Evolutionary conservation across 2,888 invertebrate species (phyloP).

Genomic region (Ornithoptera alexandrae): DNA sequence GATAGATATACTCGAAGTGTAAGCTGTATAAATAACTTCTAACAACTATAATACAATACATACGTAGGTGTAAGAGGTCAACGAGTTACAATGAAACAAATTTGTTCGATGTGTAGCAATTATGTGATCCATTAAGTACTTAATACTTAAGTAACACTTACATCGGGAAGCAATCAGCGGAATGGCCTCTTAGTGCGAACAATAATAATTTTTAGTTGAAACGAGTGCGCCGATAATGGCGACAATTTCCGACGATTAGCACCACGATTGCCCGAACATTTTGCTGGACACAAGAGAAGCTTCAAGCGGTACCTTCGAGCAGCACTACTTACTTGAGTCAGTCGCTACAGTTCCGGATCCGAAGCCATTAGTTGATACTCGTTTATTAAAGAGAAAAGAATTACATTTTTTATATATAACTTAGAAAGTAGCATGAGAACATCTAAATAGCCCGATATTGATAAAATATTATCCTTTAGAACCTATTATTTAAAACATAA

Average conservation of each 20-base stretch:
- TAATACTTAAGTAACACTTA: conserved; percentile 35
- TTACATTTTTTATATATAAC: too few species aligned
- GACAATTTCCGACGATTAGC: conserved; percentile 78
- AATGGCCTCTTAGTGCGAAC: conserved; percentile 77
- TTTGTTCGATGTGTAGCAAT: conserved; percentile 1
- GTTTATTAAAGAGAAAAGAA: too few species aligned
- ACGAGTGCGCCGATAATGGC: conserved; percentile 74
- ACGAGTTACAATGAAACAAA: neutral
- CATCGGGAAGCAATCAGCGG: conserved; percentile 56
- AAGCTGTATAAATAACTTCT: too few species aligned
- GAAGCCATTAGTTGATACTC: conserved; percentile 12
- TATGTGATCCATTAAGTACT: conserved; percentile 20
- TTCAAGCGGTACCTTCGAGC: conserved; percentile 54
- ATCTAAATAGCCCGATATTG: too few species aligned
- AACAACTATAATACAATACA: neutral
- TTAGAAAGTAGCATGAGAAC: too few species aligned
- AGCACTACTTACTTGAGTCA: conserved; percentile 40
- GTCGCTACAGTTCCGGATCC: conserved; percentile 14
- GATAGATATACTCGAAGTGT: too few species aligned
- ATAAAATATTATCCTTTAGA: too few species aligned
- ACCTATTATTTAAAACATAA: too few species aligned
- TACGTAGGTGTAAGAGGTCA: neutral
- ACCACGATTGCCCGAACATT: conserved; percentile 53
- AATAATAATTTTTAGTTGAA: conserved; percentile 77
- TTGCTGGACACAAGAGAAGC: conserved; percentile 71